Base-by-base conservation (phyloP, 2,113 vertebrate genomes). In the Laterallus jamaicensis region DNA sequence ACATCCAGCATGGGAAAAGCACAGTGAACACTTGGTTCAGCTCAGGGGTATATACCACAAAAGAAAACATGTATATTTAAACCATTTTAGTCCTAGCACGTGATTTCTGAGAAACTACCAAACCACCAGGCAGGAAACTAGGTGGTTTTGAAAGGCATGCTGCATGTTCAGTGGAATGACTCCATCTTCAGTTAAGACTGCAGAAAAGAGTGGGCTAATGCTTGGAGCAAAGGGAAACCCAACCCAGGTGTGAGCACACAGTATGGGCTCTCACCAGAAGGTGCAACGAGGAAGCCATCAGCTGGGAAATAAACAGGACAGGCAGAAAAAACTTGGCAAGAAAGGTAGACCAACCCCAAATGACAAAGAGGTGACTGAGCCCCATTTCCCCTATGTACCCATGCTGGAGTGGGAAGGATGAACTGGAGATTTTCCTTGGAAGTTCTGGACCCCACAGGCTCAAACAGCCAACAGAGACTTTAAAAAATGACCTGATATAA, bases 381-480 rank as follows among this genome's bases (percentile, higher is more conserved):
- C 59, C 24, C 8, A 22, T 39, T 47, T 93, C 44, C 54, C 39
- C 42, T 31, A 35, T 24, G 58, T 13, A 60, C n/a, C 58, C 28
- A 15, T 7, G 49, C 40, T 28, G 59, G n/a, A 77, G 67, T 50
- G 29, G 55, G 68, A 95, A 50, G 52, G 73, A 70, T 25, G 44
- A 82, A 50, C 28, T 0, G 0, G 67, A 71, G 63, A 79, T 79
- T 82, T 95, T 75, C 81, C 74, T 95, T 89, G 91, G 74, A 87
- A 93, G 93, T 90, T 77, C 71, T 88, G 88, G 78, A 88, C 90
- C 85, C 88, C 94, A 40, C 75, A 95, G 95, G 85, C 88, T 94
- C 79, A 69, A 92, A 59, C 69, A 64, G 82, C 19, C 28, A 93
- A 37, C 10, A 91, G 49, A 84, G 26, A 12, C 26, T 40, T 79